Evolutionary conservation across 2,888 invertebrate species (phyloP).

Genomic region (Tupiocoris notatus): DNA sequence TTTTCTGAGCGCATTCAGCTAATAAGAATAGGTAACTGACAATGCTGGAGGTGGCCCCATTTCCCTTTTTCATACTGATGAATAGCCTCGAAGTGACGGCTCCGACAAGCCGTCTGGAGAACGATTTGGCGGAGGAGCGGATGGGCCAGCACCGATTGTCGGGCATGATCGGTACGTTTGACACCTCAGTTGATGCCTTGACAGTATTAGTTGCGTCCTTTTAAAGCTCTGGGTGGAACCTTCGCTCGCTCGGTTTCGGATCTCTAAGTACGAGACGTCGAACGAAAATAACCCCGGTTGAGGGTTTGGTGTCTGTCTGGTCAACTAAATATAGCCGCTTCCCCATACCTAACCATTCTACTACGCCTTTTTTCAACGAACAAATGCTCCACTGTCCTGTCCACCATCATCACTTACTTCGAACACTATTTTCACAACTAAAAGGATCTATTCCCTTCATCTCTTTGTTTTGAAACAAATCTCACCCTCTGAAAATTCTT

Average conservation of each 20-base stretch:
- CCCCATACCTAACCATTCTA: conserved; percentile 25
- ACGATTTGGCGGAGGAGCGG: too few relatives aligned
- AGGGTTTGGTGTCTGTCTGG: conserved; percentile 39
- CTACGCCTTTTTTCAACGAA: neutral
- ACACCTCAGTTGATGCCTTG: neutral
- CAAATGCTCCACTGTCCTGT: neutral
- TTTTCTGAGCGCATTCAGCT: too few relatives aligned
- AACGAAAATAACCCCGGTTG: conserved; percentile 36
- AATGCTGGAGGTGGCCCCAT: too few relatives aligned
- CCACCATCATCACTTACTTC: conserved; percentile 20
- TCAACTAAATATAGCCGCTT: conserved; percentile 34
- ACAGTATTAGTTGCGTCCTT: neutral
- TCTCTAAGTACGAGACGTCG: conserved; percentile 36
- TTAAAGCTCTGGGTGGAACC: neutral
- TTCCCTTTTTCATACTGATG: too few relatives aligned
- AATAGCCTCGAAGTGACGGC: too few relatives aligned
- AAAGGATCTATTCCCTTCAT: conserved; percentile 7
- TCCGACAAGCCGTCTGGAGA: too few relatives aligned
- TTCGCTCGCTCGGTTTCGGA: neutral
- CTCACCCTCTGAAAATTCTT: neutral
- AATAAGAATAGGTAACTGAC: too few relatives aligned
- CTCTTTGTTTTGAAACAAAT: neutral
- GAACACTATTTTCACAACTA: conserved; percentile 31
- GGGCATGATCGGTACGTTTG: neutral
- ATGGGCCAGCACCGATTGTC: too few relatives aligned